Evolutionary conservation across 2,113 vertebrate species (phyloP), one percentile per base, ranked within the genome.

Genomic region (Psilopogon haemacephalus): DNA sequence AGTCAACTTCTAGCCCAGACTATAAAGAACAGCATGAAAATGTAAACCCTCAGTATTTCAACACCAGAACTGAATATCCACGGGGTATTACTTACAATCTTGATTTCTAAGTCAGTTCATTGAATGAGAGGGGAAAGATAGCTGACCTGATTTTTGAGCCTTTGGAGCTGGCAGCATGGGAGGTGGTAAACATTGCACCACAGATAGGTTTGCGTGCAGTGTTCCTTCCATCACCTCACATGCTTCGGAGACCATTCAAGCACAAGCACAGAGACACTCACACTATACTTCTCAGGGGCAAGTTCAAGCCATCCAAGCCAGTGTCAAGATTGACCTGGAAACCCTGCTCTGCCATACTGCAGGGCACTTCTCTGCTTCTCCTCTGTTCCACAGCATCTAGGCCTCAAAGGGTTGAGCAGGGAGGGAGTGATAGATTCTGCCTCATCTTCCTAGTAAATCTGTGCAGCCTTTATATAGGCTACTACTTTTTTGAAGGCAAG

Each of bases 61-160:
- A 60, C 37, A 60, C 37, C 15, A 80, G 68, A 94, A 79, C 58
- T 42, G 83, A 95, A 87, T 87, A 83, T 73, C 91, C 68, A 23
- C 42, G 79, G 82, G 74, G 59, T 76, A 82, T 93, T 85, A 72
- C 33, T 93, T 92, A 85, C 77, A 71, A 83, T 92, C 91, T 89
- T 94, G 78, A 89, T 94, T 96, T 92, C 75, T 86, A 72, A 86
- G 74, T 52, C 84, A 89, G 60, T 64, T 48, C 2, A 0, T 28
- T 76, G 68, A 86, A 19, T 32, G 67, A 74, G 30, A 71, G 32
- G 50, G 72, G 71, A 75, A 14, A 50, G 65, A 79, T 87, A 72
- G 54, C 60, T 94, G 93, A 94, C 95, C 89, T 88, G 82, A 89
- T 93, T 96, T 95, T 89, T 91, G 87, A 95, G 91, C 87, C 84